phyloP scores from a whole-genome alignment of 2,888 invertebrate genomes.

The Aproaerema taeniolella region DNA sequence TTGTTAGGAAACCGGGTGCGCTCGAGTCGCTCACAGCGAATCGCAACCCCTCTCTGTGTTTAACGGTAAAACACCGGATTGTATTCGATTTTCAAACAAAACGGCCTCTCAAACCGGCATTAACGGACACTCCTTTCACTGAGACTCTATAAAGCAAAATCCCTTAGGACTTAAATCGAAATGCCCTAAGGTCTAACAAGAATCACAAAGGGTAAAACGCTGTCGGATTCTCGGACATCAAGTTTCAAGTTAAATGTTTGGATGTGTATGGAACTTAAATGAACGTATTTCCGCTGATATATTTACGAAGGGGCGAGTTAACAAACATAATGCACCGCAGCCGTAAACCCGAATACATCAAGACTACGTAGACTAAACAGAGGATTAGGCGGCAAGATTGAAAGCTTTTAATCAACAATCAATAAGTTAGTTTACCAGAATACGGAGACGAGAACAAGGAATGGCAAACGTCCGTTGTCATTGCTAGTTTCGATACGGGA shows the following conservation, averaged over 20 bases:
- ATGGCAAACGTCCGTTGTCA: no score
- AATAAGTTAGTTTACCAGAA: no score
- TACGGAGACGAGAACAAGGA: no score
- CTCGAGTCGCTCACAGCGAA: constrained; percentile 38
- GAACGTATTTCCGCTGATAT: constrained; percentile 25
- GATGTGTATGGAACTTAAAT: constrained; percentile 12
- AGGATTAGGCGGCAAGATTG: constrained; percentile 35
- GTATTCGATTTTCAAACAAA: constrained; percentile 37
- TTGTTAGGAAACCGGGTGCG: constrained; percentile 34
- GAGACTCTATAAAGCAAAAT: no score
- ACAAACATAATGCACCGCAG: constrained; percentile 40
- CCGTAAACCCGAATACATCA: constrained; percentile 43
- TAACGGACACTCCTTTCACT: constrained; percentile 47
- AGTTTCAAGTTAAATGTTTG: constrained; percentile 11
- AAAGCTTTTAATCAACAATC: constrained; percentile 32
- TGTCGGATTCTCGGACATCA: no score
- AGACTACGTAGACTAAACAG: constrained; percentile 58
- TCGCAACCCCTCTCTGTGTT: constrained; percentile 40
- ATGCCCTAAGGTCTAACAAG: no score
- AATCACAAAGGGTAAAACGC: no score
- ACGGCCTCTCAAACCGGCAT: constrained; percentile 42
- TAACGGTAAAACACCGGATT: constrained; percentile 47
- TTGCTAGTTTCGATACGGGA: no score
- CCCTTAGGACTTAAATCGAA: constrained; percentile 8
- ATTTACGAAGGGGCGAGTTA: constrained; percentile 45